Base-by-base conservation (phyloP, 2,888 invertebrate genomes). In the Epiblema foenella region DNA sequence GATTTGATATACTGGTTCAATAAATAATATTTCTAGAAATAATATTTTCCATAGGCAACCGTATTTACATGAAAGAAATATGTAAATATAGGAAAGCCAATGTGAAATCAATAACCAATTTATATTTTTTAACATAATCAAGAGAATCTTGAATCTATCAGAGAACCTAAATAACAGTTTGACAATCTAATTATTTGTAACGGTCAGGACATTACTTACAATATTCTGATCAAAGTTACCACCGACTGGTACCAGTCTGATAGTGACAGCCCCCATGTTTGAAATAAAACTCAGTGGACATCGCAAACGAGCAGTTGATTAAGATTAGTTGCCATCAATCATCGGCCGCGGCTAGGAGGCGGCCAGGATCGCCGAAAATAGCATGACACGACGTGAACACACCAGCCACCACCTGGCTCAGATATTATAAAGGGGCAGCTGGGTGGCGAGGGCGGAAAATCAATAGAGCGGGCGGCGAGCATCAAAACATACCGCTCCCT, bases 381-480 rank as follows among this genome's bases (percentile, higher is more conserved):
- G 89, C 89, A 79, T 86, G 83, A 84, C 85, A 85, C 84, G 83
- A 81, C 79, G 81, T 79, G 79, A 82, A 81, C 80, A 83, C 84
- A 78, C 86, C 81, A 83, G 85, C 87, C 81, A 83, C 84, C 87
- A 88, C 88, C 84, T 85, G 84, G 80, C 77, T 77, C 66, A 72
- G 69, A 89, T 91, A 89, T 89, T 89, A 89, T 89, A 89, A 85
- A 85, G 84, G 88, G 86, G 85, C 74, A 85, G 83, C 70, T 78
- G 83, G 84, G 87, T 75, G 84, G 85, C 80, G 84, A 81, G 83
- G 82, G 83, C 80, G 84, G 92, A 92, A 93, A 93, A 93, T 93
- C 93, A 91, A 93, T 93, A 93, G 86, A 89, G 85, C 91, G 89
- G 90, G 91, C 83, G 87, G 86, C 87, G 85, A 84, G 91, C 89